These are phyloP conservation scores for Diadophis punctatus DNA, from an alignment of 2,113 vertebrate genomes.

Conservation along the genomic window DNA sequence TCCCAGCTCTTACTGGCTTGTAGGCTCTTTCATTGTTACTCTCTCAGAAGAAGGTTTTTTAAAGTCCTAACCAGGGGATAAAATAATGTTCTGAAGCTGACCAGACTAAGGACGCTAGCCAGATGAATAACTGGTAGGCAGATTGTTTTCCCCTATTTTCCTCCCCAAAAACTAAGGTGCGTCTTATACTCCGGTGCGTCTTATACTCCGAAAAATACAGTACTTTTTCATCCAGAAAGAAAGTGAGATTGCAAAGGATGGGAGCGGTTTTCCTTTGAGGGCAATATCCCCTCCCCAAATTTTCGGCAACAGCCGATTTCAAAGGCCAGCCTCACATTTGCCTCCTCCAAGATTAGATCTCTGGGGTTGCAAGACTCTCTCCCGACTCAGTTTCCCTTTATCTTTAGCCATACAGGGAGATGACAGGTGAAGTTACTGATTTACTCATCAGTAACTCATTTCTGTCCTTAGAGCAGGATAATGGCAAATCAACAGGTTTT, in stretches of 20 bases:
- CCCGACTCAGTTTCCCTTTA: constrained; percentile 30
- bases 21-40: too few species aligned
- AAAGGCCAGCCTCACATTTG: background rate
- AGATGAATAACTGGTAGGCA: too few species aligned
- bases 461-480: background rate
- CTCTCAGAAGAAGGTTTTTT: too few species aligned
- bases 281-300: background rate
- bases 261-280: background rate
- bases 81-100: too few species aligned
- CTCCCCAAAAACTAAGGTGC: too few species aligned
- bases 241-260: background rate
- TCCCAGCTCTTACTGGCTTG: too few species aligned
- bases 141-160: too few species aligned
- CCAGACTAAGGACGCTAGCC: too few species aligned
- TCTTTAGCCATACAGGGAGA: constrained; percentile 27
- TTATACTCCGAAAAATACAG: too few species aligned
- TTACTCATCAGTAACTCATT: constrained; percentile 31
- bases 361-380: constrained; percentile 15
- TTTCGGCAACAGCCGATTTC: background rate
- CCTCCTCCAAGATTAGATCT: constrained; percentile 22
- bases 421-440: constrained; percentile 29
- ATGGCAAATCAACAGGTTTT: background rate
- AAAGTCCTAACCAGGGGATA: too few species aligned
- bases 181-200: too few species aligned
- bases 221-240: background rate